Conservation (phyloP, 2,888 invertebrate species). For the Volucella zonaria region DNA sequence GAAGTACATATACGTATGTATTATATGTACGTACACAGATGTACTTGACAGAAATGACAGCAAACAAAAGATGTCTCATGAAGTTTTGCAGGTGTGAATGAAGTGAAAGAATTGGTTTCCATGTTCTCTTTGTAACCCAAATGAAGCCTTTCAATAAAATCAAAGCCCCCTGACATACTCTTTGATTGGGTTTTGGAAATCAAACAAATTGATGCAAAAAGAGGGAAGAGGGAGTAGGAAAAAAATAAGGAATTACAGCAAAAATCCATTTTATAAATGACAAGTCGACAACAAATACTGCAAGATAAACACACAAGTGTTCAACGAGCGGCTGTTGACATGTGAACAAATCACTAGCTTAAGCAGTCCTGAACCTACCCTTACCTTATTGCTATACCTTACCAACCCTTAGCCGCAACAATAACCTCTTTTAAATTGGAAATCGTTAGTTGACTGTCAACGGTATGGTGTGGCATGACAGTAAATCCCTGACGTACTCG, state of each 20-base stretch:
- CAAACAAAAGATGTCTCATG: background rate
- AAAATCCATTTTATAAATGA: conserved; percentile 69
- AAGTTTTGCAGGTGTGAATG: conserved; percentile 51
- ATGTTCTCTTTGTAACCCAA: conserved; percentile 46
- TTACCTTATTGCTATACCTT: conserved; percentile 6
- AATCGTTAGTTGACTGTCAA: conserved; percentile 54
- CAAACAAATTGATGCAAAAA: conserved; percentile 21
- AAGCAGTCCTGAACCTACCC: conserved; percentile 43
- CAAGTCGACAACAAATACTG: conserved; percentile 69
- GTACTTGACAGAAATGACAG: background rate
- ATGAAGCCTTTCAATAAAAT: conserved; percentile 68
- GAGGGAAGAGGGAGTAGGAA: background rate
- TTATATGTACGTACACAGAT: too few relatives aligned
- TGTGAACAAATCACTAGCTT: conserved; percentile 68
- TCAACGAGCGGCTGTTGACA: conserved; percentile 65
- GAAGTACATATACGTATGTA: too few relatives aligned
- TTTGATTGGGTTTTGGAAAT: conserved; percentile 60
- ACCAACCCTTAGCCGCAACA: conserved; percentile 17
- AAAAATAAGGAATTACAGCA: conserved; percentile 13
- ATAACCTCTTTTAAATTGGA: conserved; percentile 60
- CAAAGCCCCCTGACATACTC: conserved; percentile 61
- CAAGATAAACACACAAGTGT: conserved; percentile 60
- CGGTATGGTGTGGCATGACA: conserved; percentile 28
- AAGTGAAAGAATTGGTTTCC: conserved; percentile 58
- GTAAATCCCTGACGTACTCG: conserved; percentile 55